Evolutionary conservation across 1,140 invertebrate genomes (phyloP), one percentile per base, ranked within the genome.

Genomic region (Rhopalosiphum maidis): DNA sequence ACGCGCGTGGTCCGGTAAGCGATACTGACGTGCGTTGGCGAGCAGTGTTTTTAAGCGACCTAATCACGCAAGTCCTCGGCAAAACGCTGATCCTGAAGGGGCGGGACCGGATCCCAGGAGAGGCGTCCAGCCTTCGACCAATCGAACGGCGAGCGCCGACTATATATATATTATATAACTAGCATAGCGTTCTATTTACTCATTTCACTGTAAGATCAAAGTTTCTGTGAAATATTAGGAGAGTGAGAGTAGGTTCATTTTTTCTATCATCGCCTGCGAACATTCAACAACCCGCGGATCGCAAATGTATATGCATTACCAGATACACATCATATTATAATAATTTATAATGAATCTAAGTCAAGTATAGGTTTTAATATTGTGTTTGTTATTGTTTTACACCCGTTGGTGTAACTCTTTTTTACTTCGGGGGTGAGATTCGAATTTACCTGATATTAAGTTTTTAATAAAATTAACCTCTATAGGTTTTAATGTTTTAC

Each of bases 91-190:
- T 93, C 82, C 82, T 25, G 25, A 21, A 48, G 82, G 51, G 91
- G 91, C 91, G 91, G 91, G 91, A 55, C 82, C 82, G 37, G 4
- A 23, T 21, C 35, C 51, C 48, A 51, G 91, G 91, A 90, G 41
- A 90, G 91, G 91, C 91, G 91, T 93, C 77, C 77, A 83, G 48
- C 35, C 23, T 37, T n/a, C 35, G 82, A 93, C 91, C 91, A 93
- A 93, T 86, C 48, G 91, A 18, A 30, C 25, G 51, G 48, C 48
- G 22, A 35, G 15, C 90, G 0, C 11, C 8, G 46, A n/a, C 15
- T 41, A 68, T 25, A 90, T 77, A n/a, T 77, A 77, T 18, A 68
- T 77, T 77, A n/a, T 77, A 77, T 6, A 77, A n/a, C 15, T 18
- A 51, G 3, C 37, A 11, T 23, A 25, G 25, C 21, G 35, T 25